phyloP scores from a whole-genome alignment of 1,140 invertebrate species.

The Drosophila dunni region DNA sequence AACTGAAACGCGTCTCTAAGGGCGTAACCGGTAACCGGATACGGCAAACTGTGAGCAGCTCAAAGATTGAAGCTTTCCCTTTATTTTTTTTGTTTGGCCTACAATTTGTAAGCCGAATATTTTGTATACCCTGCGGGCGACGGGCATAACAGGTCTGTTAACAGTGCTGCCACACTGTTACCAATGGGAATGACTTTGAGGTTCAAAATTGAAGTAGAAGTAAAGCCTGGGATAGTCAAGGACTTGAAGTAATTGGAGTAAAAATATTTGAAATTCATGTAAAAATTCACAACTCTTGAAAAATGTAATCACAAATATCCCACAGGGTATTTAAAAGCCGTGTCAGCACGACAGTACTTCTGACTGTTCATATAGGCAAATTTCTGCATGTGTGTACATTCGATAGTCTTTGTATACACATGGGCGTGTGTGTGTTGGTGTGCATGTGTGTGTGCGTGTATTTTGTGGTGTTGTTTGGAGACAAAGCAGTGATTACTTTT shows the following conservation, averaged over 20 bases:
- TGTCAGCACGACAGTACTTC: too few species aligned
- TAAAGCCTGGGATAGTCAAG: too few species aligned
- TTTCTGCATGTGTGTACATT: neutral
- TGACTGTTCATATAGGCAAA: neutral
- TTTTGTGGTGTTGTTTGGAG: slow-evolving; percentile 15
- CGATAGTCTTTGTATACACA: neutral
- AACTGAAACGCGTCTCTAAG: neutral
- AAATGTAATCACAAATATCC: too few species aligned
- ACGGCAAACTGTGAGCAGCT: slow-evolving; percentile 9
- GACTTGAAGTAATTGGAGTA: too few species aligned
- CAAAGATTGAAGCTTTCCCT: slow-evolving; percentile 23
- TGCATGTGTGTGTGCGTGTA: slow-evolving; percentile 10
- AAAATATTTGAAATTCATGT: too few species aligned
- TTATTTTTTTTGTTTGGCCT: slow-evolving; percentile 32
- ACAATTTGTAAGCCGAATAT: slow-evolving; percentile 58
- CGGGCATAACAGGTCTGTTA: too few species aligned
- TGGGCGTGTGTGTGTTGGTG: neutral
- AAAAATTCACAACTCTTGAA: too few species aligned
- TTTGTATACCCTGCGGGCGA: slow-evolving; percentile 24
- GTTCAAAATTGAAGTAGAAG: too few species aligned
- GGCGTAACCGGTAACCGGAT: slow-evolving; percentile 24
- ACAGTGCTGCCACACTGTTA: too few species aligned
- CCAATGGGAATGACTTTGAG: too few species aligned
- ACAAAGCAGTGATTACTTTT: slow-evolving; percentile 75
- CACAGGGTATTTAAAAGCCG: too few species aligned